Conservation (phyloP, 2,888 invertebrate species). For the Thereva nobilitata region DNA sequence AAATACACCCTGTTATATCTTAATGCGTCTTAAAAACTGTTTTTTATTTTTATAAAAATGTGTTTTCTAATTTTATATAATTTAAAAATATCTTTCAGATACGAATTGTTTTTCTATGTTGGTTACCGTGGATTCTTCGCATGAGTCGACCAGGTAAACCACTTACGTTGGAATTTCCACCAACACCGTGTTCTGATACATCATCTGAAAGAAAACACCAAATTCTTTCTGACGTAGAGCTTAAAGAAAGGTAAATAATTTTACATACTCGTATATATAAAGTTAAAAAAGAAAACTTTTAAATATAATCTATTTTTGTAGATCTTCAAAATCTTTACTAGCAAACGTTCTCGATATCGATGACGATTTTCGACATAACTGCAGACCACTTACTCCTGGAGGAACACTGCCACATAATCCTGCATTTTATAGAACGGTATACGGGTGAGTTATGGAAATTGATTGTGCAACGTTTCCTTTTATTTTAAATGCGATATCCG, state of each 20-base stretch:
- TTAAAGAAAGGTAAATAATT: constrained; percentile 69
- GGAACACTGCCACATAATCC: constrained; percentile 64
- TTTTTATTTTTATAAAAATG: too few species aligned
- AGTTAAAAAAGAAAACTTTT: background rate
- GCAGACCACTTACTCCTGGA: constrained; percentile 69
- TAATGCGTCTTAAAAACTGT: too few species aligned
- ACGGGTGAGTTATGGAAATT: constrained; percentile 62
- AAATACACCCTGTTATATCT: too few species aligned
- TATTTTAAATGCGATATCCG: background rate
- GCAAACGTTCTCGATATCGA: constrained; percentile 97
- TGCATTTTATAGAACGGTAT: constrained; percentile 74
- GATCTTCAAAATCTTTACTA: constrained; percentile 91
- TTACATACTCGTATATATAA: background rate
- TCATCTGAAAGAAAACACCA: constrained; percentile 69
- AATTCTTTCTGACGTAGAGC: constrained; percentile 82
- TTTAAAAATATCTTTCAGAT: constrained; percentile 63
- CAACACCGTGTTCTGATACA: constrained; percentile 62
- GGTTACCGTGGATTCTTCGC: constrained; percentile 95
- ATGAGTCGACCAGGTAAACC: constrained; percentile 79
- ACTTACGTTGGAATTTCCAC: constrained; percentile 59
- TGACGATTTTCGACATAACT: constrained; percentile 88
- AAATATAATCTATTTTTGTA: constrained; percentile 37
- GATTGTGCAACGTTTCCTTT: background rate
- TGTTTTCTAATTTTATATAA: too few species aligned
- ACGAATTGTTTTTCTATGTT: constrained; percentile 89